Percentiles rank a stretch among this genome's conserved stretches.
Evolutionary conservation across 2,797 vertebrate species (phyloP).

Genomic region (Epinephelus malabaricus): DNA sequence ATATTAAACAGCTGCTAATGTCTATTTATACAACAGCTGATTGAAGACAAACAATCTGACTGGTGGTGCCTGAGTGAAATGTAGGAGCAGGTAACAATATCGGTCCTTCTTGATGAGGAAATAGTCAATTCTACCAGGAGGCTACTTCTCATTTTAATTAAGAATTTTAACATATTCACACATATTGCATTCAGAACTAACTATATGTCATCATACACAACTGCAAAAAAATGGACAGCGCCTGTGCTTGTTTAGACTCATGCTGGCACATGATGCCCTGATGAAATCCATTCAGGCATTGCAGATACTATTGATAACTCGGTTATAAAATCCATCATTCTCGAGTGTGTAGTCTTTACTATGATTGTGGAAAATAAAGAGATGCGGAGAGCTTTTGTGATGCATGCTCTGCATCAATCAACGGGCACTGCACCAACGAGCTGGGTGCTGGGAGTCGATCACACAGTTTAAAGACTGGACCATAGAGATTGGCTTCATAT

Average conservation of each 20-base stretch:
- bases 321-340: neutral
- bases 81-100: slow-evolving; percentile 20
- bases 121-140: neutral
- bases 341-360: neutral
- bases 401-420: neutral
- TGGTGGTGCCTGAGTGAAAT: slow-evolving; percentile 2
- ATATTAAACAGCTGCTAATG: slow-evolving; percentile 67
- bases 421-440: neutral
- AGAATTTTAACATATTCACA: neutral
- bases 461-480: neutral
- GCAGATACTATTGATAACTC: slow-evolving; percentile 8
- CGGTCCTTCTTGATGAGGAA: slow-evolving; percentile 16
- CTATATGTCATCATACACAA: neutral
- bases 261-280: neutral
- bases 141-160: neutral
- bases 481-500: too few relatives aligned
- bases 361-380: slow-evolving; percentile 2
- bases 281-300: slow-evolving; percentile 11
- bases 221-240: accelerated
- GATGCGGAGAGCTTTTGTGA: neutral
- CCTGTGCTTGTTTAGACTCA: neutral
- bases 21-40: slow-evolving; percentile 52
- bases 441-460: neutral
- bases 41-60: slow-evolving; percentile 46
- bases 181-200: neutral